A percentile compares a stretch with the other conserved stretches of the same genome.
Evolutionary conservation across 2,797 vertebrate species (phyloP).

Genomic region (Huso huso): DNA sequence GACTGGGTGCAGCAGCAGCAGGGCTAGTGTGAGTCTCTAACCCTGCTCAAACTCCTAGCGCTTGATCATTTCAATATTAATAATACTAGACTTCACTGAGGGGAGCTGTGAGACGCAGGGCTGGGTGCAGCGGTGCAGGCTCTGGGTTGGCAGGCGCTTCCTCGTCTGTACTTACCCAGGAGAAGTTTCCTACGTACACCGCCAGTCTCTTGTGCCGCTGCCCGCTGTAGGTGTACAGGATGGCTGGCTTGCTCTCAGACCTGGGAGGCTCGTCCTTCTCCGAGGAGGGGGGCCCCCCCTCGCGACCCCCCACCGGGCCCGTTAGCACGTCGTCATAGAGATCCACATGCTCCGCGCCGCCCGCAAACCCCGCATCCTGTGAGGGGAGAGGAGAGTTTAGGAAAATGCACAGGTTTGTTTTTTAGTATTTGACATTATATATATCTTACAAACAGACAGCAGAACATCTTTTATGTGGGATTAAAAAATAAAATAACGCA

Average conservation of each 20-base stretch:
- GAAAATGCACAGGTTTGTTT: not conserved
- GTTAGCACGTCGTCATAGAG: slow-evolving; percentile 86
- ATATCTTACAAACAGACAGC: not conserved
- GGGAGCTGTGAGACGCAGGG: too few relatives aligned
- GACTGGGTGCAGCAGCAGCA: too few relatives aligned
- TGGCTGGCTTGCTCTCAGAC: slow-evolving; percentile 48
- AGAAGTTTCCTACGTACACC: slow-evolving; percentile 84
- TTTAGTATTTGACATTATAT: not conserved
- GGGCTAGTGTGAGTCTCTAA: too few relatives aligned
- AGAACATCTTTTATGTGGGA: too few relatives aligned
- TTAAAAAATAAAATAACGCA: not conserved
- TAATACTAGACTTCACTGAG: too few relatives aligned
- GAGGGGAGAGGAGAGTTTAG: not conserved
- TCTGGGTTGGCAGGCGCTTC: not conserved
- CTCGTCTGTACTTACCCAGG: slow-evolving; percentile 71
- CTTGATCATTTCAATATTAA: too few relatives aligned
- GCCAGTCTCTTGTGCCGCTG: slow-evolving; percentile 57
- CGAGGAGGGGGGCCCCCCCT: slow-evolving; percentile 30
- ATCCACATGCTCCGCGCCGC: slow-evolving; percentile 75
- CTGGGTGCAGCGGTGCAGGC: too few relatives aligned
- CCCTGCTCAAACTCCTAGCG: too few relatives aligned
- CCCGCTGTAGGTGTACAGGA: slow-evolving; percentile 58
- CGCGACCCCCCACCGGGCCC: slow-evolving; percentile 52
- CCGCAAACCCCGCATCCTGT: slow-evolving; percentile 43
- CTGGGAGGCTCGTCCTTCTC: slow-evolving; percentile 46